A percentile compares a stretch with the other conserved stretches of the same genome.
These are phyloP conservation scores for Gyps fulvus DNA, from an alignment of 2,113 vertebrate genomes.

Conservation along the genomic window DNA sequence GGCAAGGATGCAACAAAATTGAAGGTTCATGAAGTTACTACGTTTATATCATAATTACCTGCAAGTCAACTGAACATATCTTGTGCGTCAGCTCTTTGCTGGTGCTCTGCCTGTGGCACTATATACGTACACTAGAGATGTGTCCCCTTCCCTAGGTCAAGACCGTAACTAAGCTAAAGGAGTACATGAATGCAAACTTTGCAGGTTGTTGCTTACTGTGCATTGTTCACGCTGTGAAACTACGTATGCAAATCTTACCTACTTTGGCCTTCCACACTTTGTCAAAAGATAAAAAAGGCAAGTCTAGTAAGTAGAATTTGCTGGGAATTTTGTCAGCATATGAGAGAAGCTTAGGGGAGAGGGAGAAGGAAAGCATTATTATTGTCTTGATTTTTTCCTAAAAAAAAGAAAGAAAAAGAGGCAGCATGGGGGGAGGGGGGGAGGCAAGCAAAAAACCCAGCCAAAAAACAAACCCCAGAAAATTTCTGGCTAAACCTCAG, in stretches of 20 bases:
- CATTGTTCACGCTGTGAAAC: background rate
- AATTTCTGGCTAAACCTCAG: constrained; percentile 2
- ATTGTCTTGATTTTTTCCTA: background rate
- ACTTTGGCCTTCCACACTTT: background rate
- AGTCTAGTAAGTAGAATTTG: background rate
- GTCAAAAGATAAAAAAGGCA: background rate
- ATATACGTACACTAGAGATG: background rate
- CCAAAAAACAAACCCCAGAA: background rate
- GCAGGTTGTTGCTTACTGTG: background rate
- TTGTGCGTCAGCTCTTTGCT: background rate
- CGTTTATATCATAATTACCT: background rate
- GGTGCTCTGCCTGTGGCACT: background rate
- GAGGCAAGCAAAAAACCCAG: background rate
- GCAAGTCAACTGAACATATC: background rate
- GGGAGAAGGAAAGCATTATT: background rate
- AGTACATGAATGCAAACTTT: background rate
- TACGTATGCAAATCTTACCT: background rate
- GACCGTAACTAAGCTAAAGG: background rate
- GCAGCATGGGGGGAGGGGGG: too few species aligned
- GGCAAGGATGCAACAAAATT: background rate
- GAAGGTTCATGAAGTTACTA: background rate
- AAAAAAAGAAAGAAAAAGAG: background rate
- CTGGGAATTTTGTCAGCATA: background rate
- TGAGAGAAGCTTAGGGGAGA: background rate
- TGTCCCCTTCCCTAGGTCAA: background rate